Conservation (phyloP, 2,888 invertebrate species). For the Orthosia incerta region DNA sequence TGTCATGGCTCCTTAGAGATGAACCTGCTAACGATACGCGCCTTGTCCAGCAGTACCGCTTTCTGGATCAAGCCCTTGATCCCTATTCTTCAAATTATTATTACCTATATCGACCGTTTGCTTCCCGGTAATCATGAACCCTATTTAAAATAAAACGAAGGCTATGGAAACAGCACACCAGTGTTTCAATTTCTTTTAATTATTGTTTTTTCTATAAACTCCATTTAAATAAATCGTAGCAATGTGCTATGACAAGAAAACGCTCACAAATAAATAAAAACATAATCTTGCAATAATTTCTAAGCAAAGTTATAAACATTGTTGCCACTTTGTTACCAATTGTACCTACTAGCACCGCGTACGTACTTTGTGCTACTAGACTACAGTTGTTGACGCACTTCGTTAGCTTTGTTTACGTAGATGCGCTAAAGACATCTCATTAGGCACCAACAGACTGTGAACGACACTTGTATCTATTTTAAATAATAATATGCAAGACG, state of each 20-base stretch:
- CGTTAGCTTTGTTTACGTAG: conserved; percentile 51
- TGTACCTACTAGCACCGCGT: too few relatives aligned
- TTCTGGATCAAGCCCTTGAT: too few relatives aligned
- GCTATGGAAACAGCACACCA: too few relatives aligned
- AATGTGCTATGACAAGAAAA: neutral
- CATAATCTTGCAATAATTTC: neutral
- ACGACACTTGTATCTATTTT: conserved; percentile 45
- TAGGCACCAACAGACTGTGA: conserved; percentile 63
- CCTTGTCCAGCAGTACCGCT: too few relatives aligned
- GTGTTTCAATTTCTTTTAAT: too few relatives aligned
- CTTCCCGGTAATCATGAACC: too few relatives aligned
- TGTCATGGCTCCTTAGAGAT: too few relatives aligned
- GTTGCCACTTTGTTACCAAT: neutral
- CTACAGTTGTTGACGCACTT: conserved; percentile 51
- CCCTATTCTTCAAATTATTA: too few relatives aligned
- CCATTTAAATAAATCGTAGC: neutral
- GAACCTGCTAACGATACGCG: too few relatives aligned
- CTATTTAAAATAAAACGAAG: too few relatives aligned
- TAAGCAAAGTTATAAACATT: neutral
- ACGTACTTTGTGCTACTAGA: too few relatives aligned
- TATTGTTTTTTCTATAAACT: neutral
- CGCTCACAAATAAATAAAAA: neutral
- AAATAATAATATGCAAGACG: conserved; percentile 56
- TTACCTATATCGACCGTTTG: too few relatives aligned
- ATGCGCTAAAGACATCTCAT: conserved; percentile 52